These are phyloP conservation scores for Lasius fuliginosus DNA, from an alignment of 2,888 invertebrate species.

Conservation along the genomic window DNA sequence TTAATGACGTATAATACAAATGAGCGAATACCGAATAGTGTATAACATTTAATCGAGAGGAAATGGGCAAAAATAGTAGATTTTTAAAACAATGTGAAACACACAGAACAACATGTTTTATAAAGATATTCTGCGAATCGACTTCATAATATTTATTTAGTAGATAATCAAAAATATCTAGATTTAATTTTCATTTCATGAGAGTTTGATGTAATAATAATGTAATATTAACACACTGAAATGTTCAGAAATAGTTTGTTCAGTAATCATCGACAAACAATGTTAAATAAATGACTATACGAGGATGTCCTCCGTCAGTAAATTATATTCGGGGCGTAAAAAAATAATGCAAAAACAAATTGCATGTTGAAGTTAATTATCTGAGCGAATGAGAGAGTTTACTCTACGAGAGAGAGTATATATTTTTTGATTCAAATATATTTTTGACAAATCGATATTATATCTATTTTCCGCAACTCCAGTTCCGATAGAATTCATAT, in stretches of 20 bases:
- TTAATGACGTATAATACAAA: slow-evolving; percentile 23
- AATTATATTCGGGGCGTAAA: slow-evolving; percentile 17
- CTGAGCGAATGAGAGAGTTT: neutral
- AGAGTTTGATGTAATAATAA: neutral
- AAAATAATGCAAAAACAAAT: slow-evolving; percentile 28
- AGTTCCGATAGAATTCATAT: slow-evolving; percentile 8
- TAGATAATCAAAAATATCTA: neutral
- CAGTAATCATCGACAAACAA: neutral
- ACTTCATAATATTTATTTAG: neutral
- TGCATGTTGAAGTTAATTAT: slow-evolving; percentile 25
- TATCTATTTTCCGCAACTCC: neutral
- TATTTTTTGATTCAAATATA: neutral
- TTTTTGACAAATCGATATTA: slow-evolving; percentile 24
- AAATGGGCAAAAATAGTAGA: neutral
- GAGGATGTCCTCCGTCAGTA: neutral
- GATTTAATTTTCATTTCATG: neutral
- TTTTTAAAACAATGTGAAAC: neutral
- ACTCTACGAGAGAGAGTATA: neutral
- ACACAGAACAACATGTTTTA: neutral
- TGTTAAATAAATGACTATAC: slow-evolving; percentile 8
- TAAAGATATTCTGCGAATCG: slow-evolving; percentile 21
- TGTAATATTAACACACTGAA: neutral
- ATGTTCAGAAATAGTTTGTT: neutral
- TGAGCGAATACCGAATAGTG: neutral
- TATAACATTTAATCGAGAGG: neutral